A percentile compares a stretch with the other conserved stretches of the same genome.
These are phyloP conservation scores for Drosophila anomelani DNA, from an alignment of 2,888 invertebrate genomes.

Conservation along the genomic window DNA sequence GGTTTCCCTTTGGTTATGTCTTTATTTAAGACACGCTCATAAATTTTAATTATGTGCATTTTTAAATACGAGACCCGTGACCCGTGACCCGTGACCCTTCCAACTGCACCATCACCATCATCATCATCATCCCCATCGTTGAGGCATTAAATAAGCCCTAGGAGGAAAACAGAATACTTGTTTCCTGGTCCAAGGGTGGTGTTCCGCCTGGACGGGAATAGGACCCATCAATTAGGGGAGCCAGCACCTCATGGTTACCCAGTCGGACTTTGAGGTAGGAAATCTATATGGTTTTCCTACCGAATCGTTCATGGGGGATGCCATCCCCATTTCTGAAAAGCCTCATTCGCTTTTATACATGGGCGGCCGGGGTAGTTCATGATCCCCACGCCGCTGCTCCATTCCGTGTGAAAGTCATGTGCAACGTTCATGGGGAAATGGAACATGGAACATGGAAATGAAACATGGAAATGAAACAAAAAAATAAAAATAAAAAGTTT, in stretches of 20 bases:
- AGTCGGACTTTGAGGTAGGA: too few relatives aligned
- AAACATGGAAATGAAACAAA: too few relatives aligned
- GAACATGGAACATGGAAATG: too few relatives aligned
- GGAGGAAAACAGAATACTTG: conserved; percentile 1
- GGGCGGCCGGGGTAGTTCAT: too few relatives aligned
- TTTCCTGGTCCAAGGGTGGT: conserved; percentile 18
- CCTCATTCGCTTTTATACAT: too few relatives aligned
- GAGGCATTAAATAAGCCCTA: conserved; percentile 68
- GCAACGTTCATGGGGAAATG: too few relatives aligned
- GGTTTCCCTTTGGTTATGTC: conserved; percentile 31
- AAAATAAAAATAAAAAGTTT: too few relatives aligned
- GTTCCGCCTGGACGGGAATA: conserved; percentile 10
- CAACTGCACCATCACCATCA: conserved; percentile 5
- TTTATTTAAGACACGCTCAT: conserved; percentile 54
- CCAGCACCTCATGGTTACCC: neutral
- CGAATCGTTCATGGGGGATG: too few relatives aligned
- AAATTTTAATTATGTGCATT: conserved; percentile 73
- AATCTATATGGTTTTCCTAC: too few relatives aligned
- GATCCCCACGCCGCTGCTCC: too few relatives aligned
- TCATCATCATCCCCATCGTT: conserved; percentile 43
- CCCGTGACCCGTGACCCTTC: conserved; percentile 33
- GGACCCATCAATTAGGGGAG: conserved; percentile 33
- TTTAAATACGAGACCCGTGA: conserved; percentile 47
- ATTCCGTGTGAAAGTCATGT: too few relatives aligned
- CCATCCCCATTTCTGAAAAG: too few relatives aligned